Evolutionary conservation across 1,140 invertebrate genomes (phyloP), one percentile per base, ranked within the genome.

Genomic region (Globodera rostochiensis): DNA sequence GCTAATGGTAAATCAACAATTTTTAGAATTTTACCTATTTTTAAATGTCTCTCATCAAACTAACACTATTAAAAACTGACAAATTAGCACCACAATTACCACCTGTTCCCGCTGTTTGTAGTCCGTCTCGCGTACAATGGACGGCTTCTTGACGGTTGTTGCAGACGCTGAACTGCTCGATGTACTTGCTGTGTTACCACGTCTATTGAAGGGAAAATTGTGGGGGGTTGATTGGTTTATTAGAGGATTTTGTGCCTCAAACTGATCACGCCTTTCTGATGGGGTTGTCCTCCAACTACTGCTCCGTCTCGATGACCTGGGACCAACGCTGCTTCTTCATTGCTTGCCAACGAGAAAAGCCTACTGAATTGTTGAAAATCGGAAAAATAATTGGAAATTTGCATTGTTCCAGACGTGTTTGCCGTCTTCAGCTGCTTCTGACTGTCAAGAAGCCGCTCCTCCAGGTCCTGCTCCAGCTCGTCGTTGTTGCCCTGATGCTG

Each of bases 361-460:
- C 57, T 64, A 19, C 57, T 64, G 57, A 15, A 64, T 19, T 36
- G 36, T 36, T 36, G 36, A 36, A 36, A 36, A 36, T 36, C 36
- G 2, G 36, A 36, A 36, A 36, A 36, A 36, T 36, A 36, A 19
- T 64, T 19, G 11, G 15, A 19, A 19, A 19, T 64, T 64, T 64
- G 25, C 21, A 45, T 77, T 80, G 70, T n/a, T 19, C 21, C 49
- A 82, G 78, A 57, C 83, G 82, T 67, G 75, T 80, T 82, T 50
- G 85, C 81, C 74, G 81, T 82, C 66, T 82, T 82, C 50, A 82
- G n/a, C 69, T 86, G 60, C 47, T 82, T 83, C 21, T 82, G 49
- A 79, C 60, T 64, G 49, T 21, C 81, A 21, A 47, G 21, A 82
- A 64, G 13, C 11, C 57, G 57, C 19, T 64, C 11, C 57, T 64